Base-by-base conservation (phyloP, 2,113 vertebrate species). In the Entelurus aequoreus region DNA sequence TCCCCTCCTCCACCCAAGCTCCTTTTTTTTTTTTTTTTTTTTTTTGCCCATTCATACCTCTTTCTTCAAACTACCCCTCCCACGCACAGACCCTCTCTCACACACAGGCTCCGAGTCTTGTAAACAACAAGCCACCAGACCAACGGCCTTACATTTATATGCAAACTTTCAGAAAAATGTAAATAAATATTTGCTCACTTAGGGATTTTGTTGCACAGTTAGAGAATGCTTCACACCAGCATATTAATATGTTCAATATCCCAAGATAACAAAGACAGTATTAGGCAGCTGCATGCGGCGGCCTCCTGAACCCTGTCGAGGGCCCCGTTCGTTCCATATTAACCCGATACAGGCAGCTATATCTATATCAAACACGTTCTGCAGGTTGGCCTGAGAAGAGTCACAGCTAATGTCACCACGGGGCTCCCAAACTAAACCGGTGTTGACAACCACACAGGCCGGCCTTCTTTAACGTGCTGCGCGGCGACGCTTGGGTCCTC, bases 381-480 rank as follows among this genome's bases (percentile, higher is more conserved):
- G 21, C 70, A 60, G 82, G 79, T 83, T 85, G 44, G 65, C 59
- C 49, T 37, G 83, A 84, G 86, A 88, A 76, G 90, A 92, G 84
- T 87, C 83, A 74, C 57, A 65, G 72, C 90, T 88, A 21, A 66
- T 77, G 82, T 84, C 90, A 80, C 78, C 49, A 74, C 72, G 84
- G 84, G 75, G 65, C 73, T 85, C 82, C 88, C 77, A 84, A 88
- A 63, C 80, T 91, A 95, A 95, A 94, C 91, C 78, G 76, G 57
- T 93, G 88, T 90, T 95, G 93, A 94, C 94, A 95, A 91, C 93
- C 94, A 94, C 91, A 89, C 64, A 92, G 80, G 88, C 89, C 80
- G 64, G 87, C 88, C 79, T 71, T 80, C 91, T 91, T 86, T 50
- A 52, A 76, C 79, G 80, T 87, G 76, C 77, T 84, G 84, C 83